Conservation (phyloP, 2,113 vertebrate genomes). For the Tachysurus vachellii region DNA sequence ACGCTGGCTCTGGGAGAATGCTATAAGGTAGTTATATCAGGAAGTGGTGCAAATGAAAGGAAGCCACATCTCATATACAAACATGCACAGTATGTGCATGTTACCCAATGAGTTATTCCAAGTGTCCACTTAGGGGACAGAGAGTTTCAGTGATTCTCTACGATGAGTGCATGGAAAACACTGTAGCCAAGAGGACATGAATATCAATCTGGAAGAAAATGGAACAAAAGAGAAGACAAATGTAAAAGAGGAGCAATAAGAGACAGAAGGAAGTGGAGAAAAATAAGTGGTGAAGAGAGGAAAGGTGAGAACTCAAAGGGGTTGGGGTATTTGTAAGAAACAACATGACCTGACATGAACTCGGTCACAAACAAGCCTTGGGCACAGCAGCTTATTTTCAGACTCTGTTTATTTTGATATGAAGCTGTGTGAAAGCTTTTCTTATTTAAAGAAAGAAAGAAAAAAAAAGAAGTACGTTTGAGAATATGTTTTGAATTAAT, state of each 20-base stretch:
- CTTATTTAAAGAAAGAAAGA: neutral
- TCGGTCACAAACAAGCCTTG: conserved; percentile 34
- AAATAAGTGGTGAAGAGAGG: conserved; percentile 16
- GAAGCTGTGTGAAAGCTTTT: conserved; percentile 13
- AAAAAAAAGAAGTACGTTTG: neutral
- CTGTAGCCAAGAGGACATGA: conserved; percentile 37
- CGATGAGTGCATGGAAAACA: conserved; percentile 58
- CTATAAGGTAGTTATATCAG: conserved; percentile 50
- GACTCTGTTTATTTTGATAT: conserved; percentile 44
- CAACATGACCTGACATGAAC: conserved; percentile 48
- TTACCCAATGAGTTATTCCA: conserved; percentile 50
- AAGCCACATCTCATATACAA: conserved; percentile 61
- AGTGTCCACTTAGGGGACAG: conserved; percentile 60
- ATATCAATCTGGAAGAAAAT: conserved; percentile 1
- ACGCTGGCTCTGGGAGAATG: conserved; percentile 47
- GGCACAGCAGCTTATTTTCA: conserved; percentile 42
- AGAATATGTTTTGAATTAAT: conserved; percentile 39
- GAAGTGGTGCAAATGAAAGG: conserved; percentile 50
- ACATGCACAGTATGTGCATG: conserved; percentile 47
- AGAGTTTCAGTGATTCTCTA: conserved; percentile 12
- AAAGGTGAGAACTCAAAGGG: conserved; percentile 5
- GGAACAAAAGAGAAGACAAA: conserved; percentile 35
- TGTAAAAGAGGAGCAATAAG: neutral
- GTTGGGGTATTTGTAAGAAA: neutral
- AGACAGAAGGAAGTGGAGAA: conserved; percentile 41